Evolutionary conservation across 2,113 vertebrate species (phyloP), one percentile per base, ranked within the genome.

Genomic region (Dendrocopos noguchii): DNA sequence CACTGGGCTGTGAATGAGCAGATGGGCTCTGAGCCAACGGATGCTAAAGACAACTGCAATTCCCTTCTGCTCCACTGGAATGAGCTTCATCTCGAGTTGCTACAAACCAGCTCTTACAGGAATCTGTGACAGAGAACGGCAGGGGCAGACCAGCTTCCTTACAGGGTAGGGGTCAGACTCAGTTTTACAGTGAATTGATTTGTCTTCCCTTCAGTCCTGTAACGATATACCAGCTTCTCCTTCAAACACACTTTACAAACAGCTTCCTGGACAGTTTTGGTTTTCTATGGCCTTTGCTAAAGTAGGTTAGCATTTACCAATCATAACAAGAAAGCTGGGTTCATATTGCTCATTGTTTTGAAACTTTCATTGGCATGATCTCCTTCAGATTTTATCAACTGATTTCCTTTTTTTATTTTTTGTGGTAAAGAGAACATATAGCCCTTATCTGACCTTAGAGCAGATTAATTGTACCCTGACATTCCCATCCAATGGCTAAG

Each of bases 391-490:
- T 92, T 74, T 88, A 94, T 93, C 56, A 87, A 39, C 50, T 33
- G 31, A 67, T 86, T 91, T 84, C 39, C 80, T 25, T 52, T 5
- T 52, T 52, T 96, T 91, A 24, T 52, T 96, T 91, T 92, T 92
- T 50, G 36, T 50, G 85, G 86, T 64, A 72, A 92, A 84, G 84
- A 91, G 93, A 96, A 90, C 42, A 15, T 87, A 83, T 8, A 91
- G 66, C 56, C 66, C 25, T 80, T 74, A 44, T 59, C 85, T 93
- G 95, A 77, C 94, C 74, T 61, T 31, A 59, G n/a, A 66, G 71
- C 52, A 91, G 84, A 90, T 84, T 91, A 93, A 95, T 53, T 71
- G 73, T 83, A 79, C 75, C 65, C 84, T 91, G 84, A 94, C 89
- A 93, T 94, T 94, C 82, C 47, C 75, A 80, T 2, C 59, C 83